Conservation (phyloP, 2,888 invertebrate genomes). For the Petrolisthes manimaculis region DNA sequence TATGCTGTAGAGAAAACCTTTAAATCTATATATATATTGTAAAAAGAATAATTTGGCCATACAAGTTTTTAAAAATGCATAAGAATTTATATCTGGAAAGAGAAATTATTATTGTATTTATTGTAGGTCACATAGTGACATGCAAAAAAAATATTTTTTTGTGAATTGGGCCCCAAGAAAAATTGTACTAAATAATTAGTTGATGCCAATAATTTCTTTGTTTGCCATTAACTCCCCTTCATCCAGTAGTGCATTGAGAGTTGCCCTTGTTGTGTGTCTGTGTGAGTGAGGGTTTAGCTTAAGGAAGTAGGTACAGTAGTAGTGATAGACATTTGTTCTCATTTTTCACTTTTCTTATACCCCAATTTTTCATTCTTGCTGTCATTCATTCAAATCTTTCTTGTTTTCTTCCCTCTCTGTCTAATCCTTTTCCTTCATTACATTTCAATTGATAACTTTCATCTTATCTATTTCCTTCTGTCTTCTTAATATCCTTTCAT, state of each 20-base stretch:
- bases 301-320: background rate
- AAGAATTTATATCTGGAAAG: background rate
- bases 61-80: background rate
- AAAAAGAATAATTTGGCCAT: background rate
- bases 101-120: background rate
- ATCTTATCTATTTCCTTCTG: background rate
- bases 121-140: background rate
- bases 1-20: background rate
- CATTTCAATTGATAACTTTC: background rate
- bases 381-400: background rate
- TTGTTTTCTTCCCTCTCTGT: background rate
- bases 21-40: background rate
- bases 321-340: background rate
- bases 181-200: background rate
- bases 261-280: background rate
- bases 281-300: background rate
- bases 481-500: background rate
- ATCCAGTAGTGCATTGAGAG: background rate
- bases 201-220: background rate
- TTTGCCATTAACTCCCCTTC: background rate
- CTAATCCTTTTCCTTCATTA: background rate
- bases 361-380: background rate
- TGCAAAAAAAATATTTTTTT: background rate
- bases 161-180: background rate
- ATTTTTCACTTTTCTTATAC: background rate